Evolutionary conservation across 1,140 invertebrate genomes (phyloP), one percentile per base, ranked within the genome.

Genomic region (Musca vetustissima): DNA sequence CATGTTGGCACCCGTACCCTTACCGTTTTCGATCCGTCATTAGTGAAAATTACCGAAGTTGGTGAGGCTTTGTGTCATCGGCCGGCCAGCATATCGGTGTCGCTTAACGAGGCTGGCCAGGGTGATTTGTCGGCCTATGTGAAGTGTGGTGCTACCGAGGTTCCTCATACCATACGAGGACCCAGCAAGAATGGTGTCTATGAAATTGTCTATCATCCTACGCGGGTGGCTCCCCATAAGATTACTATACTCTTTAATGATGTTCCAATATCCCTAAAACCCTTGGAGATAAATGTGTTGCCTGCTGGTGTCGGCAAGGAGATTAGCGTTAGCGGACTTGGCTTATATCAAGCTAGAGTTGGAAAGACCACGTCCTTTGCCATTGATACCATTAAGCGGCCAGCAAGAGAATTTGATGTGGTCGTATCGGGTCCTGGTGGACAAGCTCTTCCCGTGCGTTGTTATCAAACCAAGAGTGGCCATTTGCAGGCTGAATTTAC

Each of bases 381-480:
- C 22, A 95, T 97, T 64, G 93, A 96, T 76, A 96, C 93, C 0
- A 85, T 93, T 1, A 93, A 94, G 14, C 86, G 91, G 24, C 89
- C 92, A 6, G 93, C 93, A 0, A 87, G 94, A 70, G 93, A 96
- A 76, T 96, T 97, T 76, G 95, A 97, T 80, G 93, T 96, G 1
- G 91, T 96, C 0, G 91, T 96, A 1, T 92, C 89, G 0, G 93
- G 96, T 14, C 95, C 97, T 0, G 92, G 90, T 47, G 92, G 95
- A 8, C 91, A 93, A 72, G 95, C 95, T 0, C 88, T 99, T 22
- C 95, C 96, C 0, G 95, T 98, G 1, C 86, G 93, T 66, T 98
- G 96, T 83, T 98, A 97, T 82, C 94, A 97, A 81, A 97, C 97
- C 71, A 94, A 97, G 81, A 95, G 97, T 74, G 95, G 95, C 13